These are phyloP conservation scores for Protonibea diacanthus DNA, from an alignment of 2,797 vertebrate genomes.

Conservation along the genomic window DNA sequence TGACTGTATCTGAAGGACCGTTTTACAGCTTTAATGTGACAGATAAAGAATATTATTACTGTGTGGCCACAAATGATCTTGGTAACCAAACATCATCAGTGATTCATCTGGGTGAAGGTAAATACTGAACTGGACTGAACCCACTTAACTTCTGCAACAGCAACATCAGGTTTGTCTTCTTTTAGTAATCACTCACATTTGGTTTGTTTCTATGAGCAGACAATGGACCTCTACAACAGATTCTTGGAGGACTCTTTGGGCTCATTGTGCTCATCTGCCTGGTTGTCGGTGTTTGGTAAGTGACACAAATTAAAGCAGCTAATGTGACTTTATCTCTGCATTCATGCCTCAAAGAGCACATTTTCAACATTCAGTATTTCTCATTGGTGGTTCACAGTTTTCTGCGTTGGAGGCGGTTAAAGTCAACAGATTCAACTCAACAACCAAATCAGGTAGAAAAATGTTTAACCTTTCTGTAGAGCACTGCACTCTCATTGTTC, in stretches of 20 bases:
- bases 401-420: conserved; percentile 16
- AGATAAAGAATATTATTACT: too few species aligned
- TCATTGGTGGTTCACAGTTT: not conserved
- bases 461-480: too few species aligned
- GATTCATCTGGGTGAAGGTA: not conserved
- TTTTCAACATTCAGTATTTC: not conserved
- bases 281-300: conserved; percentile 40
- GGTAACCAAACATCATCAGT: too few species aligned
- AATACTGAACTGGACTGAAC: too few species aligned
- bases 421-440: not conserved
- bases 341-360: not conserved
- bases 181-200: not conserved
- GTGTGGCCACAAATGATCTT: too few species aligned
- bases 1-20: too few species aligned
- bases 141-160: too few species aligned
- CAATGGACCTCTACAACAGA: not conserved
- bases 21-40: too few species aligned
- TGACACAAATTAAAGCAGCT: not conserved
- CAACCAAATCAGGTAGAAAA: conserved; percentile 43
- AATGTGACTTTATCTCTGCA: not conserved
- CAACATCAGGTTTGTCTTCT: not conserved
- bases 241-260: conserved; percentile 33
- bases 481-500: too few species aligned
- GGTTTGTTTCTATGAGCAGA: not conserved
- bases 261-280: conserved; percentile 27